A percentile compares a stretch with the other conserved stretches of the same genome.
These are phyloP conservation scores for Xestia c-nigrum DNA, from an alignment of 2,888 invertebrate genomes.

Conservation along the genomic window DNA sequence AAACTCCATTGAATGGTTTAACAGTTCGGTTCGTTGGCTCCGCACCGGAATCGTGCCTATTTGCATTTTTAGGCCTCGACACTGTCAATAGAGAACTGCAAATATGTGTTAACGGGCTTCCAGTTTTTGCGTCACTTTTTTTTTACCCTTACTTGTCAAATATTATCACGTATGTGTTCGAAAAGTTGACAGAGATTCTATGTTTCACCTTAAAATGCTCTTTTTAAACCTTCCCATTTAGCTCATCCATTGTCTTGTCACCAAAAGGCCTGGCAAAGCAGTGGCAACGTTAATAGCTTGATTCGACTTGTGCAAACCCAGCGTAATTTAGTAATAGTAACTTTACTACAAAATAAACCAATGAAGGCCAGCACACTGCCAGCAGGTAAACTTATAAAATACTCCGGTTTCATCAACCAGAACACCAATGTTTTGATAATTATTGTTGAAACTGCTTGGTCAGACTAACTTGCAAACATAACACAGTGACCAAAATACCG, in stretches of 20 bases:
- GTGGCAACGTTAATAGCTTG: not conserved
- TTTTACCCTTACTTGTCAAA: not conserved
- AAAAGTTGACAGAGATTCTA: not conserved
- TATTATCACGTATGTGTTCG: not conserved
- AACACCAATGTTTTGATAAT: slow-evolving; percentile 30
- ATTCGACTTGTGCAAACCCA: not conserved
- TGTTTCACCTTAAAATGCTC: not conserved
- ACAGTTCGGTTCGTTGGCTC: slow-evolving; percentile 58
- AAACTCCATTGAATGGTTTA: slow-evolving; percentile 52
- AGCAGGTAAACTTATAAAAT: not conserved
- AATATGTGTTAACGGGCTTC: slow-evolving; percentile 48
- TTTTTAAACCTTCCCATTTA: not conserved
- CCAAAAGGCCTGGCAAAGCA: not conserved
- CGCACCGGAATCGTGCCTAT: slow-evolving; percentile 65
- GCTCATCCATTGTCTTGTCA: not conserved
- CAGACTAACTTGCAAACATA: slow-evolving; percentile 35
- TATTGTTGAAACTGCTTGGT: slow-evolving; percentile 24
- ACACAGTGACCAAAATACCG: slow-evolving; percentile 68
- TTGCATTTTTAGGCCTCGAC: slow-evolving; percentile 62
- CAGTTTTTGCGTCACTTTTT: slow-evolving; percentile 18
- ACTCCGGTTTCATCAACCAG: not conserved
- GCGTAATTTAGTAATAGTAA: too few species aligned
- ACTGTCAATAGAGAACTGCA: slow-evolving; percentile 48
- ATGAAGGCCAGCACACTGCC: not conserved
- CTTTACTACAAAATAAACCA: not conserved